These are phyloP conservation scores for Apogon hyalosoma DNA, from an alignment of 2,797 vertebrate species.

Conservation along the genomic window DNA sequence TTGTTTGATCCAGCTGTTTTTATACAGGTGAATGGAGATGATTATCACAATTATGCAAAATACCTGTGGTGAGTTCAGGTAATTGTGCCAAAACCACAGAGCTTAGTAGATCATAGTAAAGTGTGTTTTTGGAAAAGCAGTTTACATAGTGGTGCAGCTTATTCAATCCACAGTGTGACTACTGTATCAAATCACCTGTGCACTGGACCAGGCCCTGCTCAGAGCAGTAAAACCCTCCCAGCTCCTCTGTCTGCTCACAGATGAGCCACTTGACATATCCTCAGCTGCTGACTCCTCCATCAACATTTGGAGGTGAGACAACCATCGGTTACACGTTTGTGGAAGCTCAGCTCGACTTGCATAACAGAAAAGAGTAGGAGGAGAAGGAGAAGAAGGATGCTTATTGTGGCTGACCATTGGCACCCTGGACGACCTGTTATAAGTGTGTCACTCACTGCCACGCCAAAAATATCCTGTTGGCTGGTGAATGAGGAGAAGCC, in stretches of 20 bases:
- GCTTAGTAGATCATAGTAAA: background rate
- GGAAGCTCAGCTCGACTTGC: conserved; percentile 19
- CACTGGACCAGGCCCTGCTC: conserved; percentile 21
- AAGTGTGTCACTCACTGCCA: conserved; percentile 74
- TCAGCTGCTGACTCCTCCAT: conserved; percentile 21
- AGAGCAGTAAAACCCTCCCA: conserved; percentile 4
- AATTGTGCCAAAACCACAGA: too few relatives aligned
- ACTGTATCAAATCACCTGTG: conserved; percentile 38
- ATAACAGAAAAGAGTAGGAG: background rate
- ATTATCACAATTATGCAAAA: too few relatives aligned
- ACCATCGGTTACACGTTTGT: conserved; percentile 33
- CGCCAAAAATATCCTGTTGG: conserved; percentile 69
- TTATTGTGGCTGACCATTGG: conserved; percentile 67
- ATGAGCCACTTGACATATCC: conserved; percentile 41
- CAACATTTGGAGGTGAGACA: conserved; percentile 22
- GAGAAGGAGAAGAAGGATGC: conserved; percentile 38
- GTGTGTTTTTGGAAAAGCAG: conserved; percentile 23
- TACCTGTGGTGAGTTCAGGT: too few relatives aligned
- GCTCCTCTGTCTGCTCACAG: conserved; percentile 28
- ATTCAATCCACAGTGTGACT: conserved; percentile 23
- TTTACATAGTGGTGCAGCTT: conserved; percentile 9
- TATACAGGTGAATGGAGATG: too few relatives aligned
- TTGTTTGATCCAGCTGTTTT: too few relatives aligned
- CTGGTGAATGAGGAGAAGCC: conserved; percentile 63
- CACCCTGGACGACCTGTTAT: conserved; percentile 69